Evolutionary conservation across 2,888 invertebrate genomes (phyloP), one percentile per base, ranked within the genome.

Genomic region (Ormyrus labotus): DNA sequence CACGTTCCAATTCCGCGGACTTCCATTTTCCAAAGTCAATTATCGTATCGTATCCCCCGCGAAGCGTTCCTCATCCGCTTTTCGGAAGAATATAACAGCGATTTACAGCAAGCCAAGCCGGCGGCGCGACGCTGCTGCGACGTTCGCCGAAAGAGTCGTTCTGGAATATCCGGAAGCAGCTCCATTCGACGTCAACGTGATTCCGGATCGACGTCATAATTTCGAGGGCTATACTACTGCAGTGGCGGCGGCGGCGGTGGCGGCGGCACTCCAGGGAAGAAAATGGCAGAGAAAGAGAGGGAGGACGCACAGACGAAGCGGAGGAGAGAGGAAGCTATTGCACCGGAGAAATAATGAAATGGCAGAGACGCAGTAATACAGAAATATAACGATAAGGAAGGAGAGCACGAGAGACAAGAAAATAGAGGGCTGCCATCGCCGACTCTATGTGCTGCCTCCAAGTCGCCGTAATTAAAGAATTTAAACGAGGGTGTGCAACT

Each of bases 201-300:
- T 86, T 86, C 85, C 85, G 84, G 83, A 86, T 87, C 86, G 86
- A 86, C 84, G 86, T 87, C 87, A 87, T 89, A 88, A 89, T 89
- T 89, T 86, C 83, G 80, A 81, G 83, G 84, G 84, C 83, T 84
- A 80, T 81, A 77, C 74, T 76, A 50, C 75, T 2, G 19, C 58
- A n/a, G 51, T 13, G 34, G 63, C 48, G 7, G 53, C 47, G 48
- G 51, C 0, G 5, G 47, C 53, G 19, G 55, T 6, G 13, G 48
- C n/a, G 19, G 9, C 10, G 19, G 47, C 48, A 6, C 50, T 34
- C 34, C 34, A 13, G 65, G 6, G 45, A 19, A 82, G 75, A 72
- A 67, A 53, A 68, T 57, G 77, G 50, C 55, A 58, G 68, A 69
- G 63, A 48, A 13, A 67, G 72, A 70, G 80, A 74, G 75, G 69